Percentiles rank a stretch among this genome's conserved stretches.
These are phyloP conservation scores for Tinamus major DNA, from an alignment of 2,797 vertebrate species.

Conservation along the genomic window DNA sequence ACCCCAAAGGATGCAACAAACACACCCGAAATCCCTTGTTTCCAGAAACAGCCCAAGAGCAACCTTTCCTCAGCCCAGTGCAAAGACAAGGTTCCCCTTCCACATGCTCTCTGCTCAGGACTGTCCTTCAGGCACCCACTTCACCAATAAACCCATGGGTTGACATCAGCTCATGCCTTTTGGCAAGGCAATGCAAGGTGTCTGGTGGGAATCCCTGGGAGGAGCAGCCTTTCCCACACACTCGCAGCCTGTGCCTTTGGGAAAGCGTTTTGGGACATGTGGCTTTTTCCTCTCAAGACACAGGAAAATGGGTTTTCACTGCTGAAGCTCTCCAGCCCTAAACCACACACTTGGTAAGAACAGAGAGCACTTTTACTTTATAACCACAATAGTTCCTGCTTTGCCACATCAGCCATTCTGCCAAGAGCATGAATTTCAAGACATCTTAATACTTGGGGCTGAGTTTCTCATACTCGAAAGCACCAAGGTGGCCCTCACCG, in stretches of 20 bases:
- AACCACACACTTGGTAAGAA: background rate
- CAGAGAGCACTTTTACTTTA: background rate
- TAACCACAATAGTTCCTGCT: background rate
- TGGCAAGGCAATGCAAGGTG: background rate
- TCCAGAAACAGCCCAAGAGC: background rate
- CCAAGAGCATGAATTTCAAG: background rate
- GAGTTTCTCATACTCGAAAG: background rate
- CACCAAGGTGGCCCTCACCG: background rate
- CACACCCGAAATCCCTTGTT: background rate
- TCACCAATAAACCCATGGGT: background rate
- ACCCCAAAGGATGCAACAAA: background rate
- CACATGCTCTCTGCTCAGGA: background rate
- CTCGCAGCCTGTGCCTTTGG: background rate
- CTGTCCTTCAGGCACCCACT: background rate
- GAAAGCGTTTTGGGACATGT: background rate
- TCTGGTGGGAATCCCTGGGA: background rate
- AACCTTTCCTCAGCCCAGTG: background rate
- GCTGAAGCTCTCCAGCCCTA: background rate
- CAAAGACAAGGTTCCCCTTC: background rate
- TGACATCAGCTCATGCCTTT: background rate
- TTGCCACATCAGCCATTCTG: background rate
- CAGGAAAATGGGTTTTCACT: background rate
- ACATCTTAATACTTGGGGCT: background rate
- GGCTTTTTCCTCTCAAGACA: background rate
- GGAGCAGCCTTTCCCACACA: background rate